Evolutionary conservation across 1,140 invertebrate genomes (phyloP).

Genomic region (Megalonaias nervosa): DNA sequence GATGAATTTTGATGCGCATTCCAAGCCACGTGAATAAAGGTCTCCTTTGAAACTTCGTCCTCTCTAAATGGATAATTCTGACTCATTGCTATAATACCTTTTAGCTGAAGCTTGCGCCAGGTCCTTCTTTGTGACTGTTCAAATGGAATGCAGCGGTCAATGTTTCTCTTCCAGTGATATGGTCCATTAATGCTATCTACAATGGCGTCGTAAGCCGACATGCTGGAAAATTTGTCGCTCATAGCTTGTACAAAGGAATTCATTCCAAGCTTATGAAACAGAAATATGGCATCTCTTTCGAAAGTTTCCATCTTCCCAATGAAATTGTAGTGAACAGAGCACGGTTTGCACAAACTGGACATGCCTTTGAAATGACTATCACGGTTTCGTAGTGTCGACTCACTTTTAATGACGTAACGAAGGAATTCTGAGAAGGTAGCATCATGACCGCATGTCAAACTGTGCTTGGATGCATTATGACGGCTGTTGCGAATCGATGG

Average conservation of each 20-base stretch:
- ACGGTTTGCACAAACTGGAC: slow-evolving; percentile 13
- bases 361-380: slow-evolving; percentile 19
- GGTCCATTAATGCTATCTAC: slow-evolving; percentile 11
- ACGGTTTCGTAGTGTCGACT: not conserved
- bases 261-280: slow-evolving; percentile 10
- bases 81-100: slow-evolving; percentile 15
- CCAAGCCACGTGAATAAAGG: slow-evolving; percentile 9
- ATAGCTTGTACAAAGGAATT: not conserved
- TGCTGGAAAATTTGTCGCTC: not conserved
- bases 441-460: slow-evolving; percentile 15
- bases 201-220: slow-evolving; percentile 11
- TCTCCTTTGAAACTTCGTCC: not conserved
- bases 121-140: slow-evolving; percentile 5
- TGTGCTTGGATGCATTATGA: not conserved
- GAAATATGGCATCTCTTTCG: slow-evolving; percentile 2
- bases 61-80: slow-evolving; percentile 7
- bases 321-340: slow-evolving; percentile 13
- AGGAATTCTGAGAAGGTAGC: slow-evolving; percentile 25
- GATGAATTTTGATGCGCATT: not conserved
- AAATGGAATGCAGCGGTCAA: slow-evolving; percentile 5
- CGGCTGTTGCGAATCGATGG: slow-evolving; percentile 8
- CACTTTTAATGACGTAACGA: slow-evolving; percentile 7
- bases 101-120: slow-evolving; percentile 27
- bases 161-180: slow-evolving; percentile 13
- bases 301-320: slow-evolving; percentile 29